Evolutionary conservation across 2,797 vertebrate species (phyloP).

Genomic region (Malurus leucopterus): DNA sequence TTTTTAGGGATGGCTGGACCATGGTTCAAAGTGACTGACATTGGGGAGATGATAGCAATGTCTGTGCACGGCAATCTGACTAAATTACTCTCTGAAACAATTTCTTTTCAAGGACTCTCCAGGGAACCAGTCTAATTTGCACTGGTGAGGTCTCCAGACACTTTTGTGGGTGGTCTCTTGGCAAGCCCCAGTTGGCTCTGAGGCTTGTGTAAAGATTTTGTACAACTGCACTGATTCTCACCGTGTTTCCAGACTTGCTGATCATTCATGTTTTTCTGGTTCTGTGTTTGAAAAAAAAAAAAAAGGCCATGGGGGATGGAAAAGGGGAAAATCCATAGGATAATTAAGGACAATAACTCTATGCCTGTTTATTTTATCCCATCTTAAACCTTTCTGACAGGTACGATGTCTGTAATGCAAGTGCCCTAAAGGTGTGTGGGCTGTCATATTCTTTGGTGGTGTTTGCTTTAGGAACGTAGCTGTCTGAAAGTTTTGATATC

Average conservation of each 20-base stretch:
- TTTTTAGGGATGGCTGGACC: neutral
- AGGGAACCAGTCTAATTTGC: neutral
- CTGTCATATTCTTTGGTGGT: conserved; percentile 57
- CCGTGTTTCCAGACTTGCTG: neutral
- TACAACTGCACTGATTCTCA: neutral
- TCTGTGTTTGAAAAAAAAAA: neutral
- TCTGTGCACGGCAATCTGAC: neutral
- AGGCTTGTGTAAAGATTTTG: neutral
- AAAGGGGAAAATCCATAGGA: conserved; percentile 42
- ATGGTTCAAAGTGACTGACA: neutral
- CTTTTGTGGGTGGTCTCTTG: conserved; percentile 12
- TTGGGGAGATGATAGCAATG: neutral
- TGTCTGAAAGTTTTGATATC: conserved; percentile 72
- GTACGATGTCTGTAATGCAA: conserved; percentile 69
- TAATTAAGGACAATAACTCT: conserved; percentile 56
- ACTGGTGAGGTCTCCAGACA: neutral
- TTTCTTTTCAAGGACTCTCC: neutral
- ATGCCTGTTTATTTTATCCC: conserved; percentile 69
- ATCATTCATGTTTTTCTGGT: conserved; percentile 8
- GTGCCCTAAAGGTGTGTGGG: conserved; percentile 78
- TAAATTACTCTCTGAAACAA: neutral
- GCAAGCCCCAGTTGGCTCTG: neutral
- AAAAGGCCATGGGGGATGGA: conserved; percentile 1
- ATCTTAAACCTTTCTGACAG: conserved; percentile 72
- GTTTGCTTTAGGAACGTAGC: conserved; percentile 74